Base-by-base conservation (phyloP, 2,113 vertebrate species). In the Gasterosteus aculeatus region DNA sequence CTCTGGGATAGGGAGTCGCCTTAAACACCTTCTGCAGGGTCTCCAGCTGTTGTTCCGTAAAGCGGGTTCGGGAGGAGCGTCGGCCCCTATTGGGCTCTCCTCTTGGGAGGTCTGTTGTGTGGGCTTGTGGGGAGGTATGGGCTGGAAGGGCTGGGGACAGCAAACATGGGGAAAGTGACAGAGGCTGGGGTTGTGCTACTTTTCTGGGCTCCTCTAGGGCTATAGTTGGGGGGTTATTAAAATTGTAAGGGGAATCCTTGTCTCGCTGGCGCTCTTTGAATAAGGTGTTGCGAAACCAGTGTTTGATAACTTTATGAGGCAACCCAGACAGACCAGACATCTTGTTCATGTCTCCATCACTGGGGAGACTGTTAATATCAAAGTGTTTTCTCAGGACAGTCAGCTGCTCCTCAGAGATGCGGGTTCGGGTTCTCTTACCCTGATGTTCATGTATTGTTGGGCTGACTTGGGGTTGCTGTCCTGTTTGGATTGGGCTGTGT, bases 181-280 rank as follows among this genome's bases (percentile, higher is more conserved):
- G 16, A 67, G 69, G 15, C 33, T 85, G 87, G 51, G 53, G 64
- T 78, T 85, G 86, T 77, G 66, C 46, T 60, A 61, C 47, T 29
- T 98, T 95, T 87, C 95, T 97, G 70, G 96, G 84, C 41, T 98
- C 98, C 59, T 99, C 97, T 83, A 99, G 93, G 47, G 95, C 96
- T 75, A 94, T 98, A 71, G 96, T 96, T 38, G 98, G 97, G 42
- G 98, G 97, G 35, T 99, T 99, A 85, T 95, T 99, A 92, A 99
- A 99, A 89, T 99, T 99, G 87, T 99, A 99, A 0, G 98, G 98
- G 3, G 98, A 99, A 91, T 99, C 98, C 87, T 99, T 99, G 93
- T 99, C 99, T 67, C 97, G 95, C 63, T 99, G 98, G 60, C 98
- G 95, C 88, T 99, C 98, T 90, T 99, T 99, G 90, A 99, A 99